phyloP scores from a whole-genome alignment of 1,140 invertebrate species.

The Anastrepha obliqua region DNA sequence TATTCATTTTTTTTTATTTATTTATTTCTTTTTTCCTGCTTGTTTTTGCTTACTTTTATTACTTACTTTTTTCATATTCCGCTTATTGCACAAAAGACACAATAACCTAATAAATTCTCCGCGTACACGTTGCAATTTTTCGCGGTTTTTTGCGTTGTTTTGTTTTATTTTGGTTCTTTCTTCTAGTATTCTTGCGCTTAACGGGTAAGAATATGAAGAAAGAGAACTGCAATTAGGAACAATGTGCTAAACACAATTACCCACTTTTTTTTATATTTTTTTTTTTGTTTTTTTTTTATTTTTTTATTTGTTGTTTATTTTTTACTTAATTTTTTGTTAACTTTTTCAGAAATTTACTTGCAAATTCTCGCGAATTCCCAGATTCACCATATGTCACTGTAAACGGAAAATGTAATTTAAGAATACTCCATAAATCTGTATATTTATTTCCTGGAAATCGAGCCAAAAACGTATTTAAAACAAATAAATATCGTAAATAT shows the following conservation, averaged over 20 bases:
- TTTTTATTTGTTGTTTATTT: not conserved
- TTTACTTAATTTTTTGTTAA: not conserved
- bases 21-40: no score
- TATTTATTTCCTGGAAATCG: conserved; percentile 50
- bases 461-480: conserved; percentile 3
- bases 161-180: conserved; percentile 3
- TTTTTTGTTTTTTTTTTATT: not conserved
- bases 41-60: not conserved
- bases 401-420: conserved; percentile 43
- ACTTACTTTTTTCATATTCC: not conserved
- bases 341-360: not conserved
- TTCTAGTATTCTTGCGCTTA: conserved; percentile 36
- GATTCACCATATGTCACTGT: not conserved
- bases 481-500: conserved; percentile 35
- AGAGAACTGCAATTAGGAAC: not conserved
- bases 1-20: not conserved
- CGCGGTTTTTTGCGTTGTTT: conserved; percentile 7
- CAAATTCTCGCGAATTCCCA: conserved; percentile 37
- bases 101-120: conserved; percentile 48
- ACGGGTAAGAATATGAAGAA: conserved; percentile 38
- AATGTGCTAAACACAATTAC: not conserved
- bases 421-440: not conserved
- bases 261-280: conserved; percentile 2
- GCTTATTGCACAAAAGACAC: conserved; percentile 20
- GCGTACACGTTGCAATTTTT: conserved; percentile 48